Base-by-base conservation (phyloP, 2,888 invertebrate genomes). In the Apodemia zela region DNA sequence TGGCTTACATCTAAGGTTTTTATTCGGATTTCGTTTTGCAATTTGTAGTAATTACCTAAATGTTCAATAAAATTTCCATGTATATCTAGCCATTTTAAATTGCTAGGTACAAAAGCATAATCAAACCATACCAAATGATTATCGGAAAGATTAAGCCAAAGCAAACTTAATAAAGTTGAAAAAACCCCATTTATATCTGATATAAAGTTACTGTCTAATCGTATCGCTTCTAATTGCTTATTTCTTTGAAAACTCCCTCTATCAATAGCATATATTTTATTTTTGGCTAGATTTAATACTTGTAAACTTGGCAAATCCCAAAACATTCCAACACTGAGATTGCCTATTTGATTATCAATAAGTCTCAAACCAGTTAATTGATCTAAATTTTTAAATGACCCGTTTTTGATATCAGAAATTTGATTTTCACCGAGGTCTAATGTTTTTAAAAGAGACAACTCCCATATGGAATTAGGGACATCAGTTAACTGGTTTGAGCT, bases 91-190 rank as follows among this genome's bases (percentile, higher is more conserved):
- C 97, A 97, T 84, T 97, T 96, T 49, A 98, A 92, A 81, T 96
- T 97, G 68, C 95, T 95, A 1, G 98, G 97, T 72, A 98, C 95
- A 78, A 98, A 97, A 29, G 97, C 97, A 76, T 97, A 98, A 84
- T 98, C 98, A 85, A 98, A 98, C 97, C 97, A 97, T 59, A 96
- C 95, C 75, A 98, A 92, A 85, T 97, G 97, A 88, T 98, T 98
- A 84, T 97, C 97, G 10, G 97, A 97, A 59, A 98, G 93, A 89
- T 98, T 98, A 62, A 98, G 89, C 95, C 97, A 96, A 73, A 97
- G 87, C 64, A 98, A 92, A 72, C 95, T 96, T 35, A 95, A 93
- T 65, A 98, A 90, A 38, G 97, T 95, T 15, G 97, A 95, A 82
- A 98, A 97, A 66, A 97, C 96, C 25, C 97, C 97, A 83, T 98